A percentile compares a stretch with the other conserved stretches of the same genome.
Evolutionary conservation across 92 coral and sea anemone genomes (phyloP).

Genomic region (Paragorgia papillata): DNA sequence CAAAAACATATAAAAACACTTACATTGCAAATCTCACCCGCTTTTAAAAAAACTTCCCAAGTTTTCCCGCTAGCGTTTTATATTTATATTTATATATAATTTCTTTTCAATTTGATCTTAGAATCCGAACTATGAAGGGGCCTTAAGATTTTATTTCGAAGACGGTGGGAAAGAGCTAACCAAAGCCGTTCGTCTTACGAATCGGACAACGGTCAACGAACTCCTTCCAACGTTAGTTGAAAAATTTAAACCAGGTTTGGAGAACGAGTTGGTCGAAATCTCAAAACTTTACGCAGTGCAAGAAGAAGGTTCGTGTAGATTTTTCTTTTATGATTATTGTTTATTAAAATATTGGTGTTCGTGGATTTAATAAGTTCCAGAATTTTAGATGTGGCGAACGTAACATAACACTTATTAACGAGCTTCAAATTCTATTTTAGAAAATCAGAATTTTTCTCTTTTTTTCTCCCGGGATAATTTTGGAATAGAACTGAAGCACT

Average conservation of each 20-base stretch:
- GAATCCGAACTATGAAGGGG: slow-evolving; percentile 94
- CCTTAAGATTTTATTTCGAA: slow-evolving; percentile 86
- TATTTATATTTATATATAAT: too few species aligned
- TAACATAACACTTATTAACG: too few species aligned
- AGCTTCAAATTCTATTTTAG: too few species aligned
- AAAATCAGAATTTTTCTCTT: too few species aligned
- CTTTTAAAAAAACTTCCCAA: too few species aligned
- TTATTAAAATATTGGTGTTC: background rate
- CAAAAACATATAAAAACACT: too few species aligned
- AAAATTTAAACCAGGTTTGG: slow-evolving; percentile 93
- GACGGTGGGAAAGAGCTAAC: slow-evolving; percentile 91
- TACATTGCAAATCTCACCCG: too few species aligned
- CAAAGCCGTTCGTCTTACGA: slow-evolving; percentile 89
- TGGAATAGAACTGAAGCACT: too few species aligned
- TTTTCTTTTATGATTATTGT: background rate
- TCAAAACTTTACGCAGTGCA: slow-evolving; percentile 91
- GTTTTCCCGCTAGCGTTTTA: too few species aligned
- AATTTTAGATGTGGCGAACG: too few species aligned
- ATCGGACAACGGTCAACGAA: slow-evolving; percentile 77
- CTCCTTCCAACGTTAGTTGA: slow-evolving; percentile 89
- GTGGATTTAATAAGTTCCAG: too few species aligned
- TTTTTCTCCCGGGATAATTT: too few species aligned
- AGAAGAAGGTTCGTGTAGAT: slow-evolving; percentile 60
- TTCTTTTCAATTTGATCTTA: slow-evolving; percentile 29
- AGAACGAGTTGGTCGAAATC: slow-evolving; percentile 68